A percentile compares a stretch with the other conserved stretches of the same genome.
Evolutionary conservation across 1,140 invertebrate genomes (phyloP).

Genomic region (Dendroctonus ponderosae): DNA sequence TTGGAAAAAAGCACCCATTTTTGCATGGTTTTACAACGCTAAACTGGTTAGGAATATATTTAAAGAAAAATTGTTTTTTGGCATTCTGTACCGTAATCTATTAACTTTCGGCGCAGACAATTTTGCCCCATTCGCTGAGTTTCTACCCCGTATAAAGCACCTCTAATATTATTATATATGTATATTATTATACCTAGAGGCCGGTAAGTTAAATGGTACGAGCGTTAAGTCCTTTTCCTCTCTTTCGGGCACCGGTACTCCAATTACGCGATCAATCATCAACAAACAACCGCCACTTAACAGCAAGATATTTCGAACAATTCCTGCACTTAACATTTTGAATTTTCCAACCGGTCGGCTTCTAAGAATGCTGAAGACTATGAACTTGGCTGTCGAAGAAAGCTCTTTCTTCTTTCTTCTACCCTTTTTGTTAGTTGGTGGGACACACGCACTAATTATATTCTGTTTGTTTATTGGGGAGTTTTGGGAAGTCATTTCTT

Average conservation of each 20-base stretch:
- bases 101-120: no score
- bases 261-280: slow-evolving; percentile 6
- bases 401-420: slow-evolving; percentile 10
- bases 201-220: background rate
- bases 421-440: slow-evolving; percentile 13
- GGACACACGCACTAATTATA: slow-evolving; percentile 9
- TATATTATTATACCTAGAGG: slow-evolving; percentile 14
- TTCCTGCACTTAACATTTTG: slow-evolving; percentile 6
- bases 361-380: slow-evolving; percentile 11
- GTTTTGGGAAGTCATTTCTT: background rate
- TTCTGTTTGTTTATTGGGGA: slow-evolving; percentile 7
- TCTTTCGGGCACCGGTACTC: slow-evolving; percentile 4
- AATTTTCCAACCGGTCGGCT: slow-evolving; percentile 10
- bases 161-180: slow-evolving; percentile 9
- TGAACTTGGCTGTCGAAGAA: slow-evolving; percentile 4
- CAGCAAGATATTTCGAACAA: slow-evolving; percentile 1
- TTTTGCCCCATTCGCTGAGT: no score
- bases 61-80: no score
- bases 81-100: no score
- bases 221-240: slow-evolving; percentile 9
- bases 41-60: no score
- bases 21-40: no score
- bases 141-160: background rate
- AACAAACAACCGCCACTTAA: slow-evolving; percentile 7
- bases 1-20: no score